phyloP scores from a whole-genome alignment of 2,888 invertebrate species.

The Tanytarsus gracilentus region DNA sequence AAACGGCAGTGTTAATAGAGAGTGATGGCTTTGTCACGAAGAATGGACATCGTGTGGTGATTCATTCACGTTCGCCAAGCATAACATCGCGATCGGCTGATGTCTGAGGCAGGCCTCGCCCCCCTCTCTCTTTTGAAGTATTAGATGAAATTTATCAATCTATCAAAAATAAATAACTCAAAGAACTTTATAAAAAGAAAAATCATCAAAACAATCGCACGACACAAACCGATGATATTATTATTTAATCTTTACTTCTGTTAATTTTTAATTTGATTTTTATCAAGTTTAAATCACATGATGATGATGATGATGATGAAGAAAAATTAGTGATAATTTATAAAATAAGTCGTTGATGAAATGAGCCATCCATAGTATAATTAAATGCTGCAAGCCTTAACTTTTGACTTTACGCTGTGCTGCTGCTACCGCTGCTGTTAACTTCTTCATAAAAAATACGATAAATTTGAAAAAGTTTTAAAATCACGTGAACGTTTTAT shows the following conservation, averaged over 20 bases:
- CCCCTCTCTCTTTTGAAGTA: conserved; percentile 50
- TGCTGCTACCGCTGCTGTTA: not conserved
- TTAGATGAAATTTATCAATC: conserved; percentile 24
- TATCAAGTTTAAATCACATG: too few species aligned
- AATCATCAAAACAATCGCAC: not conserved
- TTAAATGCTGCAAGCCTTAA: conserved; percentile 23
- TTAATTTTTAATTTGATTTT: too few species aligned
- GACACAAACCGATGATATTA: not conserved
- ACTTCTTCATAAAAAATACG: not conserved
- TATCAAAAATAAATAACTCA: conserved; percentile 14
- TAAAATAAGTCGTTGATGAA: too few species aligned
- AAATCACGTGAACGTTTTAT: too few species aligned
- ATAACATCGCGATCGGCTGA: conserved; percentile 74
- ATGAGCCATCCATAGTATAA: too few species aligned
- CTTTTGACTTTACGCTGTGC: not conserved
- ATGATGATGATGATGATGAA: too few species aligned
- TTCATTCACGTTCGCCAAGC: conserved; percentile 79
- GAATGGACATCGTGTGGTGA: conserved; percentile 84
- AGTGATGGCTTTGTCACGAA: conserved; percentile 74
- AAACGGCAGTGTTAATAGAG: conserved; percentile 78
- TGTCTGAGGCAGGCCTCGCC: conserved; percentile 73
- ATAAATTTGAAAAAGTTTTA: conserved; percentile 10
- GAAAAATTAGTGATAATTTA: too few species aligned
- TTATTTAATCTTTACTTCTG: too few species aligned
- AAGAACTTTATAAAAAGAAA: not conserved